These are phyloP conservation scores for Sebastes iracundus DNA, from an alignment of 2,797 vertebrate species.

Conservation along the genomic window DNA sequence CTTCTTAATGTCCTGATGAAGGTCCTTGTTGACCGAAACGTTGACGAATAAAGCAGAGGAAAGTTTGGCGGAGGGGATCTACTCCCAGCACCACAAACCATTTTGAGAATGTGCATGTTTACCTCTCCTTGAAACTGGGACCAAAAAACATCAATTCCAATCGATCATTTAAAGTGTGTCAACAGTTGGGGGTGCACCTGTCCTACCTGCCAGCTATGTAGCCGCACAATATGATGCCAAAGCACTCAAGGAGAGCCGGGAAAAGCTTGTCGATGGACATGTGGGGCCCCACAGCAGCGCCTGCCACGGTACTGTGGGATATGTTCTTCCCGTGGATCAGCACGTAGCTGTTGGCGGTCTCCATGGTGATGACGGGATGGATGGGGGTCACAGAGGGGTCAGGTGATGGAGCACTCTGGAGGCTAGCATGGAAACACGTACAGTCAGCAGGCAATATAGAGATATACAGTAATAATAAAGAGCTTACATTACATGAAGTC, in stretches of 20 bases:
- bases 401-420: not conserved
- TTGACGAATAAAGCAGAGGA: too few species aligned
- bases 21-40: too few species aligned
- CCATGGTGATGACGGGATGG: conserved; percentile 57
- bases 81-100: too few species aligned
- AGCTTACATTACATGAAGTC: not conserved
- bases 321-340: conserved; percentile 79
- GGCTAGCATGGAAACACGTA: not conserved
- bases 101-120: too few species aligned
- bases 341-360: conserved; percentile 61
- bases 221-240: conserved; percentile 96
- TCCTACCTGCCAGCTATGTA: conserved; percentile 89
- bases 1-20: too few species aligned
- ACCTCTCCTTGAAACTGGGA: too few species aligned
- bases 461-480: not conserved
- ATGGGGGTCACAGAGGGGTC: not conserved
- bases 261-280: conserved; percentile 97
- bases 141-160: too few species aligned
- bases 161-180: too few species aligned
- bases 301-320: conserved; percentile 50
- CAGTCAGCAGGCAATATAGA: not conserved
- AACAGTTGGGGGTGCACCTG: not conserved
- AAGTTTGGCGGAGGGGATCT: too few species aligned
- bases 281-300: conserved; percentile 73
- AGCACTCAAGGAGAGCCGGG: conserved; percentile 94